Evolutionary conservation across 35 echinoderm and acorn worm genomes (phyloP), one percentile per base, ranked within the genome.

Genomic region (Diadema setosum): DNA sequence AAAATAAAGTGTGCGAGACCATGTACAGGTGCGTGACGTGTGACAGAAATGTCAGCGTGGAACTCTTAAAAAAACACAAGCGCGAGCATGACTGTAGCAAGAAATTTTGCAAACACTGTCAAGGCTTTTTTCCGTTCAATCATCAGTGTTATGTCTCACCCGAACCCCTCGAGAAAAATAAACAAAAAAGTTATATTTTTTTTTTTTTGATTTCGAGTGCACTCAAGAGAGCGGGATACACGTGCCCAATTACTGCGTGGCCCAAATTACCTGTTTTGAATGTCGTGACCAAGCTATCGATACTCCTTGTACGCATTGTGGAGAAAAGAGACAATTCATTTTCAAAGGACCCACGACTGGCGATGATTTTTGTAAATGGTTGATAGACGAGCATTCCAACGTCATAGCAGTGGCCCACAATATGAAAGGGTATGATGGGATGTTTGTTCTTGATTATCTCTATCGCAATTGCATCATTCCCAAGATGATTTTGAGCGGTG

Each of bases 171-270:
- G 2, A 58, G 26, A 58, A n/a, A n/a, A n/a, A n/a, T n/a, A n/a
- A n/a, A n/a, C n/a, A n/a, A n/a, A n/a, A n/a, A n/a, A n/a, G n/a
- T n/a, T n/a, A n/a, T n/a, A n/a, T n/a, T n/a, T n/a, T n/a, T n/a
- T 95, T 30, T 95, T 95, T 33, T 95, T 95, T 46, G 93, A 95
- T 45, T 84, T 95, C 36, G 81, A 95, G 80, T 91, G 84, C 58
- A 87, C 65, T 14, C 89, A 89, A 61, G 94, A 96, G 5, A 70
- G 12, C 23, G 81, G 86, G 0, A 35, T 48, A 12, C 90, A 97
- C 70, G 44, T 83, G 50, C 90, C 90, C 15, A 92, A 97, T 45
- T 84, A 82, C 24, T 95, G 94, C 69, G 81, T 95, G 3, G 85
- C 82, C 5, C 84, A 89, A 15, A 64, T 58, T 36, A 86, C 87